Conservation (phyloP, 1,140 invertebrate species). For the Harpegnathos saltator region DNA sequence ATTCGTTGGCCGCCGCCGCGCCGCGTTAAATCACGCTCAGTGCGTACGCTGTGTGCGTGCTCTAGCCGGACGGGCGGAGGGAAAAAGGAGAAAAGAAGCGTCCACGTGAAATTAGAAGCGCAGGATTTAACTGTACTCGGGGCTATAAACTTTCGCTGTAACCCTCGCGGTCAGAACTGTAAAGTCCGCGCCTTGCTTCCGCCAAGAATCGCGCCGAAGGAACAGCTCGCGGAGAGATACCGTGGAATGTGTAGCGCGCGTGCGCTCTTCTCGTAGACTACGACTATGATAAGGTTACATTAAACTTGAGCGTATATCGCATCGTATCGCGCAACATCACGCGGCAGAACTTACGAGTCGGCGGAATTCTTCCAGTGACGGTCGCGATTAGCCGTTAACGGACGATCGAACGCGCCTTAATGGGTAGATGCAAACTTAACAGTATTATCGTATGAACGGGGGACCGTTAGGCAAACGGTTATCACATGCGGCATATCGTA, state of each 20-base stretch:
- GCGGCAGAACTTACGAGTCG: conserved; percentile 3
- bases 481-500: background rate
- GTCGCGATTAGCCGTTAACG: background rate
- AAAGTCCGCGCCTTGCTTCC: too few relatives aligned
- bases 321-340: background rate
- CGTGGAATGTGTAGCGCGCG: too few relatives aligned
- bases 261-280: too few relatives aligned
- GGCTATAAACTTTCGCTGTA: too few relatives aligned
- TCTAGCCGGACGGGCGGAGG: too few relatives aligned
- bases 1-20: background rate
- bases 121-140: too few relatives aligned
- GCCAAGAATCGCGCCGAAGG: too few relatives aligned
- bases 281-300: background rate
- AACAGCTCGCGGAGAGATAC: too few relatives aligned
- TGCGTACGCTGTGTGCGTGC: too few relatives aligned
- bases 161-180: too few relatives aligned
- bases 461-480: conserved; percentile 11
- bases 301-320: background rate
- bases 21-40: background rate
- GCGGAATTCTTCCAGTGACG: conserved; percentile 18
- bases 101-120: too few relatives aligned
- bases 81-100: too few relatives aligned
- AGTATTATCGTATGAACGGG: conserved; percentile 19
- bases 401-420: background rate
- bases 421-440: background rate